These are phyloP conservation scores for Papilio glaucus DNA, from an alignment of 1,140 invertebrate species.

Conservation along the genomic window DNA sequence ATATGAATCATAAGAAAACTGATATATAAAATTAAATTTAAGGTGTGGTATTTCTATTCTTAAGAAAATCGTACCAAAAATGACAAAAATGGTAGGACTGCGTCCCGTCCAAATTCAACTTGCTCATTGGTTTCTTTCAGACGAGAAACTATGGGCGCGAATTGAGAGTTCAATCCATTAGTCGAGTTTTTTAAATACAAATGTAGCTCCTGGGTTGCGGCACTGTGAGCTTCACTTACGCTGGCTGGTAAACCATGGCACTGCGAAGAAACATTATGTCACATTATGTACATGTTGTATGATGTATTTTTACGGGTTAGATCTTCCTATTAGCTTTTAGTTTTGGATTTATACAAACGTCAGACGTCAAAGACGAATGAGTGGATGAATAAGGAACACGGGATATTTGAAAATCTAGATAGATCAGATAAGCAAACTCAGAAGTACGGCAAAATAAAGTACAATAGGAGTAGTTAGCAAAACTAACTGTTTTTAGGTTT, in stretches of 20 bases:
- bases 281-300: background rate
- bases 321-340: background rate
- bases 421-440: too few species aligned
- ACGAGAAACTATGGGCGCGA: conserved; percentile 11
- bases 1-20: too few species aligned
- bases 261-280: background rate
- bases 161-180: conserved; percentile 6
- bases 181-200: conserved; percentile 32
- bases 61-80: conserved; percentile 29
- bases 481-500: too few species aligned
- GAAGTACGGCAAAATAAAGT: too few species aligned
- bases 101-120: conserved; percentile 5
- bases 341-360: background rate
- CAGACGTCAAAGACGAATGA: too few species aligned
- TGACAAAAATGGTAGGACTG: conserved; percentile 6
- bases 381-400: too few species aligned
- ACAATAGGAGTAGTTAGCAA: too few species aligned
- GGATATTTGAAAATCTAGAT: too few species aligned
- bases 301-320: too few species aligned
- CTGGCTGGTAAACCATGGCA: conserved; percentile 29
- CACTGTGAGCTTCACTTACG: conserved; percentile 24
- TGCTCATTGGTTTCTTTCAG: conserved; percentile 19
- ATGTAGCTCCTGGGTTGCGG: conserved; percentile 27
- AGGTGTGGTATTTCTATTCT: background rate
- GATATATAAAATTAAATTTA: background rate